Evolutionary conservation across 2,113 vertebrate genomes (phyloP).

Genomic region (Albula goreensis): DNA sequence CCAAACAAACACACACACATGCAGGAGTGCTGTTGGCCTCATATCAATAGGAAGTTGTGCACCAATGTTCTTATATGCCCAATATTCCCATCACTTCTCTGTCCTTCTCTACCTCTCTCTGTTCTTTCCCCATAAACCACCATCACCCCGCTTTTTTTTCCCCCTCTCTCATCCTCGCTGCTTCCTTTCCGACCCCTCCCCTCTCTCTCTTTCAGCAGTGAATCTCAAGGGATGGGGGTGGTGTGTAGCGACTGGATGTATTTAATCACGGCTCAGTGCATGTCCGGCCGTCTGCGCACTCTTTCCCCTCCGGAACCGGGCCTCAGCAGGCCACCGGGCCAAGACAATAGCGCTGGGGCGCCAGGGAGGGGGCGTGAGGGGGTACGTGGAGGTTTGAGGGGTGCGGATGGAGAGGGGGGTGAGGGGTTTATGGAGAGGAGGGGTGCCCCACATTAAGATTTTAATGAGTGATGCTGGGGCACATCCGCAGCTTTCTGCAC

Average conservation of each 20-base stretch:
- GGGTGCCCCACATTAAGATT: background rate
- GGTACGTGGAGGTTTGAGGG: background rate
- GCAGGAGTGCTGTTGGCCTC: background rate
- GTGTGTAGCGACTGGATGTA: background rate
- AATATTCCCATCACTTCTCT: background rate
- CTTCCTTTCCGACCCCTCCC: too few species aligned
- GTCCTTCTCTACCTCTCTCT: background rate
- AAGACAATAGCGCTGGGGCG: conserved; percentile 9
- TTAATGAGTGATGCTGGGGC: conserved; percentile 17
- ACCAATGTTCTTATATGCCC: background rate
- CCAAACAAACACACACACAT: background rate
- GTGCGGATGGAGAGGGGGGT: background rate
- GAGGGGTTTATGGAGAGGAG: background rate
- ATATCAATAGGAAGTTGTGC: background rate
- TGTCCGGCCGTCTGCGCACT: conserved; percentile 9
- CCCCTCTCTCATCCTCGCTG: background rate
- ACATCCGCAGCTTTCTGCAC: conserved; percentile 9
- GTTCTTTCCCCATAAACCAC: background rate
- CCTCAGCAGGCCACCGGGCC: conserved; percentile 18
- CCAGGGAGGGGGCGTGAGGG: background rate
- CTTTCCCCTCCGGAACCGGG: conserved; percentile 21
- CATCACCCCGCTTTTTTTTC: background rate
- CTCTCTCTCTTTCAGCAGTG: background rate
- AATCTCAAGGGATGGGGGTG: background rate
- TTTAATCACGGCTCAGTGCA: conserved; percentile 20